phyloP scores from a whole-genome alignment of 2,888 invertebrate species.

The Pachydiplax longipennis region DNA sequence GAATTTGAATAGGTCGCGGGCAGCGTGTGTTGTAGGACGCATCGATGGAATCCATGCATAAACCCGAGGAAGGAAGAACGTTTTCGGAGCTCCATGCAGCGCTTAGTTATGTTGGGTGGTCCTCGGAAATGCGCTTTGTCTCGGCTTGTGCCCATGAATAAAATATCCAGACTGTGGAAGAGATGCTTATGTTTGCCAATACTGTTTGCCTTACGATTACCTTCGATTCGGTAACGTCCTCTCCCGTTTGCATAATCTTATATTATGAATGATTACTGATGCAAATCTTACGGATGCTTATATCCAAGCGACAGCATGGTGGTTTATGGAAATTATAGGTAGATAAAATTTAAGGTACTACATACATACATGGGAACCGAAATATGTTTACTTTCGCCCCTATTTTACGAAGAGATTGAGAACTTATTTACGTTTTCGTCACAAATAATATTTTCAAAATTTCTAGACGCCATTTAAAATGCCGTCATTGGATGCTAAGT shows the following conservation, averaged over 20 bases:
- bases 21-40: not conserved
- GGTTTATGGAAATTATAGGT: too few relatives aligned
- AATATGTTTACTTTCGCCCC: too few relatives aligned
- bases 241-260: not conserved
- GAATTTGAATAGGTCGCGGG: not conserved
- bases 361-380: too few relatives aligned
- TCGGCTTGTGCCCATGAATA: not conserved
- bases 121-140: not conserved
- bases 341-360: too few relatives aligned
- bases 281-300: too few relatives aligned
- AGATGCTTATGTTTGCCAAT: not conserved
- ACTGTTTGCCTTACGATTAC: not conserved
- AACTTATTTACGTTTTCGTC: too few relatives aligned
- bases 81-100: not conserved
- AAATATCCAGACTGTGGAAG: not conserved
- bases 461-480: too few relatives aligned
- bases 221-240: not conserved
- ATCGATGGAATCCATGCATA: not conserved
- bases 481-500: too few relatives aligned
- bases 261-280: too few relatives aligned
- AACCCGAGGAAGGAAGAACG: not conserved
- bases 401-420: too few relatives aligned
- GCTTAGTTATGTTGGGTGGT: not conserved
- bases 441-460: too few relatives aligned
- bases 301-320: too few relatives aligned